These are phyloP conservation scores for Smithornis capensis DNA, from an alignment of 2,113 vertebrate genomes.

Conservation along the genomic window DNA sequence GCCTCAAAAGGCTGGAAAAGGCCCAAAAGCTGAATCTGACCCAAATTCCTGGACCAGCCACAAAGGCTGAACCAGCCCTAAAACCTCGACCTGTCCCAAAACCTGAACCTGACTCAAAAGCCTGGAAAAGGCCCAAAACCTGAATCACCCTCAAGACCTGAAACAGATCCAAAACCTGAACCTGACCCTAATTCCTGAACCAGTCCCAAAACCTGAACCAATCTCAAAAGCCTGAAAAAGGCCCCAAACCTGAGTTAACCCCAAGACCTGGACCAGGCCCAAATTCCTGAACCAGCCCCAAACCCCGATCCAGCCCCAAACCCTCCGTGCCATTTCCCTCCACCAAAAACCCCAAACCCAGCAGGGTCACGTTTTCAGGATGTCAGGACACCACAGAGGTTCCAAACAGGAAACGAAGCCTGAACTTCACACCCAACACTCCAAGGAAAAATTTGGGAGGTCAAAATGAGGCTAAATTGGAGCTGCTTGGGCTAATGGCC, in stretches of 20 bases:
- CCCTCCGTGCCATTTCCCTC: not conserved
- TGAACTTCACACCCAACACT: accelerated
- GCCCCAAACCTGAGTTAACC: not conserved
- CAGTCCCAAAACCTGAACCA: not conserved
- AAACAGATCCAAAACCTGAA: too few relatives aligned
- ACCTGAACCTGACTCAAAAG: too few relatives aligned
- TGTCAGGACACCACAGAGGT: not conserved
- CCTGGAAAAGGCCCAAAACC: too few relatives aligned
- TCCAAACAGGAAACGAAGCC: not conserved
- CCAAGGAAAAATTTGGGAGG: not conserved
- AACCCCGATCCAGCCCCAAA: not conserved
- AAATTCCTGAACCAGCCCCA: not conserved
- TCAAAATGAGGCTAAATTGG: not conserved
- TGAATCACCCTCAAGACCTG: too few relatives aligned
- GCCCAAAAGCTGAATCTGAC: not conserved
- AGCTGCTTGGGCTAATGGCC: not conserved
- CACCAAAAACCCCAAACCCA: not conserved
- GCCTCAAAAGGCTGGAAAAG: not conserved
- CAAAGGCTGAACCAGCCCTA: too few relatives aligned
- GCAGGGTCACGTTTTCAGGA: not conserved
- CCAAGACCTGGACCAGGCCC: too few relatives aligned
- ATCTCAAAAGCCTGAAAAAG: too few relatives aligned
- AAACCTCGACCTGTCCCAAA: not conserved
- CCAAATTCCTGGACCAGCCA: not conserved
- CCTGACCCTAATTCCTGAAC: too few relatives aligned